Evolutionary conservation across 2,113 vertebrate genomes (phyloP).

Genomic region (Chionodraco myersi): DNA sequence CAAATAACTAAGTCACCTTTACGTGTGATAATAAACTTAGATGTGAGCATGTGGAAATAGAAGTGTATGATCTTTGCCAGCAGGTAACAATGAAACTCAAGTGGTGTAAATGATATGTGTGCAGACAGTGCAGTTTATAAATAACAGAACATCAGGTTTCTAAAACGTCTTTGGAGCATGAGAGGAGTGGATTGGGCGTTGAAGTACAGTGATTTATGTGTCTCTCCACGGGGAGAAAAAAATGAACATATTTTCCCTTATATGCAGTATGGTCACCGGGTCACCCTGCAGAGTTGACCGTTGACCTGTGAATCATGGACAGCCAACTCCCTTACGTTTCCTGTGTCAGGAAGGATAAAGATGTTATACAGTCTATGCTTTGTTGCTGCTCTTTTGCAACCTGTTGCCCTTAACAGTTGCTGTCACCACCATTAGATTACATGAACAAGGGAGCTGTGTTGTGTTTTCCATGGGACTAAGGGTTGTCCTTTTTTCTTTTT

Average conservation of each 20-base stretch:
- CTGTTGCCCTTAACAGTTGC: background rate
- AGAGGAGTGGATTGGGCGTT: background rate
- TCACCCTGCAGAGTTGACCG: slow-evolving; percentile 1
- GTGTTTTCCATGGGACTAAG: background rate
- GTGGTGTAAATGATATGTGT: background rate
- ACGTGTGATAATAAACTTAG: background rate
- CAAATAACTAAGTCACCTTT: background rate
- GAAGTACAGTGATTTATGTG: background rate
- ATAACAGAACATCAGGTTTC: background rate
- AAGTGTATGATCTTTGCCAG: background rate
- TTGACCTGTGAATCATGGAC: background rate
- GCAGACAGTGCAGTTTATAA: background rate
- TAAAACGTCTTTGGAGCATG: background rate
- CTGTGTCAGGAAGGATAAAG: slow-evolving; percentile 10
- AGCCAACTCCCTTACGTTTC: background rate
- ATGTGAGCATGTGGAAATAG: background rate
- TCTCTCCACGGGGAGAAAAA: background rate
- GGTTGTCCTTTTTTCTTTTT: background rate
- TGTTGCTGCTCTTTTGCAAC: background rate
- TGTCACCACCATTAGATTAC: background rate
- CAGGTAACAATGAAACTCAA: background rate
- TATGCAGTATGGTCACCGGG: background rate
- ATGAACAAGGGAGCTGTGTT: background rate
- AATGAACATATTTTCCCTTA: background rate
- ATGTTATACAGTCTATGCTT: background rate